These are phyloP conservation scores for Antechinus stuartii DNA, from an alignment of 2,113 vertebrate genomes.

Conservation along the genomic window DNA sequence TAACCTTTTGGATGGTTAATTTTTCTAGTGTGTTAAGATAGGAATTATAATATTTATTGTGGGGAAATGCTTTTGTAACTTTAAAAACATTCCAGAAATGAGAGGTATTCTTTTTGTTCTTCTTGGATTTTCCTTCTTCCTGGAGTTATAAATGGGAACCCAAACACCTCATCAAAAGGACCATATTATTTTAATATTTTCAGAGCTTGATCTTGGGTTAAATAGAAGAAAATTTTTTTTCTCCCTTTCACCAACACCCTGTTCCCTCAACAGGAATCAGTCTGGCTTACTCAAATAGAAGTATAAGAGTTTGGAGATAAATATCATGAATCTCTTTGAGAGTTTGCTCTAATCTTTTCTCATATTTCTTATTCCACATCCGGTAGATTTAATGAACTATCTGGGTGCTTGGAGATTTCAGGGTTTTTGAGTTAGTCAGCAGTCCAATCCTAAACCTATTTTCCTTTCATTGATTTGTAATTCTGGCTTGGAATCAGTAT, in stretches of 20 bases:
- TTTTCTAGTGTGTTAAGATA: not conserved
- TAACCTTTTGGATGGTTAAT: not conserved
- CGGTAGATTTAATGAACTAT: not conserved
- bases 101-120: not conserved
- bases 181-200: not conserved
- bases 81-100: not conserved
- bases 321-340: not conserved
- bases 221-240: not conserved
- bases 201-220: not conserved
- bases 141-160: not conserved
- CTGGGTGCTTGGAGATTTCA: not conserved
- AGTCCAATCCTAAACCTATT: not conserved
- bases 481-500: not conserved
- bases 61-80: not conserved
- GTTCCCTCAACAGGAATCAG: not conserved
- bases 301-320: not conserved
- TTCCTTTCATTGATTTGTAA: not conserved
- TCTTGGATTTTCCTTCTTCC: not conserved
- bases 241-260: not conserved
- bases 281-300: not conserved
- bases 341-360: not conserved
- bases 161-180: not conserved
- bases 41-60: not conserved
- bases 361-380: not conserved
- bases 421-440: not conserved